Base-by-base conservation (phyloP, 2,888 invertebrate species). In the Ochropleura leucogaster region DNA sequence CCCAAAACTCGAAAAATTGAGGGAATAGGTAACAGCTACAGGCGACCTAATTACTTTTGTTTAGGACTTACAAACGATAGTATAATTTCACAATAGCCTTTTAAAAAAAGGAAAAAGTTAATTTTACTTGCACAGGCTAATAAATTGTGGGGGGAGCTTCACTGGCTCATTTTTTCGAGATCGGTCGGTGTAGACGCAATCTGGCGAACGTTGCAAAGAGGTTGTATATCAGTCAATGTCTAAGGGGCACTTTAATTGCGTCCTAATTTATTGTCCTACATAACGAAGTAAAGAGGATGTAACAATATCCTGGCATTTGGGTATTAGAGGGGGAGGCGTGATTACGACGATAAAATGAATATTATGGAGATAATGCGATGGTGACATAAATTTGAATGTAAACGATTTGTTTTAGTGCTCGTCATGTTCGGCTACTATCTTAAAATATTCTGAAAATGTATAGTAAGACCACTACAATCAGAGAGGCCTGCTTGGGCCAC, bases 191-290 rank as follows among this genome's bases (percentile, higher is more conserved):
- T 87, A 84, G 87, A 89, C 88, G 89, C 89, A 92, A 93, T 91
- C 89, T 90, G 82, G 88, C 86, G 87, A 89, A 85, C 89, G 89
- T 85, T 92, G 92, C 90, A 91, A 92, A 88, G 88, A 93, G 94
- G 93, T 89, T 92, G 92, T 96, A 95, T 95, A 96, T 96, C 95
- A 95, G 94, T 95, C 96, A 95, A 92, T 89, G 96, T 95, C 95
- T 90, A 87, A 89, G 91, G 88, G 92, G 89, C 88, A 92, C 91
- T 95, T 95, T 95, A 95, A 95, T 95, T 95, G 94, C 91, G 88
- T 84, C 90, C 89, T 92, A 93, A 95, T 95, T 95, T 94, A 93
- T 94, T 90, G 87, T 87, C 89, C 87, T 89, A 90, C 75, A 85
- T 85, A 87, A 88, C 79, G 72, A 82, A 83, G 80, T 80, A 77